These are phyloP conservation scores for Yasuhikotakia modesta DNA, from an alignment of 2,797 vertebrate species.

Conservation along the genomic window DNA sequence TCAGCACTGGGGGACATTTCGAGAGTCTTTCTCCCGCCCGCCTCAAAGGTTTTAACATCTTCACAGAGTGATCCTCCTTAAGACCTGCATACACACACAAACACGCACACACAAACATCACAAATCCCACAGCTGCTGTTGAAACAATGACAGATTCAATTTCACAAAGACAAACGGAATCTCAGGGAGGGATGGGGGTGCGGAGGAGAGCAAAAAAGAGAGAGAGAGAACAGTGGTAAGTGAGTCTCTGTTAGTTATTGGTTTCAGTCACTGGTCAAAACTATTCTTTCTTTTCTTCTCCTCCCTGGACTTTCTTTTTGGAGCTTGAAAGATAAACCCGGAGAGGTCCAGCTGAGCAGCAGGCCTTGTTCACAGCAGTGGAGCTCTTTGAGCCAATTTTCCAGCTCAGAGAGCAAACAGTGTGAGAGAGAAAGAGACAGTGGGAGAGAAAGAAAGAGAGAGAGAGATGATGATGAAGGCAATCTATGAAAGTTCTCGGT, in stretches of 20 bases:
- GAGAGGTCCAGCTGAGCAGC: conserved; percentile 80
- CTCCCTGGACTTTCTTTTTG: conserved; percentile 66
- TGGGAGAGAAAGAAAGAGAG: conserved; percentile 65
- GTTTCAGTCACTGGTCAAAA: conserved; percentile 84
- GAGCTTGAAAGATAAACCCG: conserved; percentile 81
- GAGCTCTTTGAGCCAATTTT: conserved; percentile 85
- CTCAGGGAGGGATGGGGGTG: conserved; percentile 24
- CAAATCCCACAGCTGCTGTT: conserved; percentile 60
- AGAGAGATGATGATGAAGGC: conserved; percentile 67
- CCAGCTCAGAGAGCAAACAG: conserved; percentile 83
- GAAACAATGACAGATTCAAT: conserved; percentile 64
- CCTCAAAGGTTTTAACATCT: conserved; percentile 59
- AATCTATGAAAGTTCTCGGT: conserved; percentile 66
- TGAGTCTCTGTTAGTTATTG: conserved; percentile 81
- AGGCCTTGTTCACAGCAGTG: conserved; percentile 84
- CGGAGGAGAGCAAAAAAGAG: conserved; percentile 30
- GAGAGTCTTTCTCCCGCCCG: conserved; percentile 43
- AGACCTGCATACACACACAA: conserved; percentile 52
- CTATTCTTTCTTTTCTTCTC: conserved; percentile 75
- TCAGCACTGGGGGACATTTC: conserved; percentile 51
- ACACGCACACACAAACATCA: conserved; percentile 47
- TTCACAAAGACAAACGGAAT: conserved; percentile 61
- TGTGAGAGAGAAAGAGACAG: conserved; percentile 67
- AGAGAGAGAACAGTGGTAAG: conserved; percentile 68
- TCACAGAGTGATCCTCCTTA: conserved; percentile 60